These are phyloP conservation scores for Protophormia terraenovae DNA, from an alignment of 2,888 invertebrate species.

Conservation along the genomic window DNA sequence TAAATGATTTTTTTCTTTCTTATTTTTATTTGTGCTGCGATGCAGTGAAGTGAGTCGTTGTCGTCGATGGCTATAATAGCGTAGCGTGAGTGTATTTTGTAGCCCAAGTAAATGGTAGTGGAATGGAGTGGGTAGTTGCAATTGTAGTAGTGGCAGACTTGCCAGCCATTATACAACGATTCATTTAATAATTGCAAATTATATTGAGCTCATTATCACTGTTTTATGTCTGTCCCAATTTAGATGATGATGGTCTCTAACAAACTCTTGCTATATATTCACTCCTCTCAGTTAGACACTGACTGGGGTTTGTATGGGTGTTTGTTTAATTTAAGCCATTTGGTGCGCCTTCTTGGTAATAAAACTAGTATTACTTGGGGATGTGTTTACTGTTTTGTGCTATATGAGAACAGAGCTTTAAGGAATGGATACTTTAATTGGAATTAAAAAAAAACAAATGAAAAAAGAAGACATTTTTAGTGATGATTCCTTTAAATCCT, in stretches of 20 bases:
- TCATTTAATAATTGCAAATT: conserved; percentile 80
- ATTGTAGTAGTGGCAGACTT: conserved; percentile 65
- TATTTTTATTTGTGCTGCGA: background rate
- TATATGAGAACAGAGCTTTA: conserved; percentile 6
- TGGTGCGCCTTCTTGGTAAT: background rate
- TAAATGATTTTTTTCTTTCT: background rate
- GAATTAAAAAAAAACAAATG: background rate
- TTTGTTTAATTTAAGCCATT: background rate
- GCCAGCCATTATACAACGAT: conserved; percentile 77
- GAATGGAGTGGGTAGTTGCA: too few relatives aligned
- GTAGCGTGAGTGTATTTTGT: background rate
- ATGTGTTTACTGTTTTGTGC: background rate
- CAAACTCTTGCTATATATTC: background rate
- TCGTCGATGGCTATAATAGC: background rate
- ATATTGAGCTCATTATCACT: conserved; percentile 79
- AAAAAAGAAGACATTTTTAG: too few relatives aligned
- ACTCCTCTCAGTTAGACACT: background rate
- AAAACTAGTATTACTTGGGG: conserved; percentile 1
- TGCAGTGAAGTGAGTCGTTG: background rate
- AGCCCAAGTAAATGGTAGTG: background rate
- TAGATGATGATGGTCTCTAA: conserved; percentile 52
- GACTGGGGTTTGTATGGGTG: background rate
- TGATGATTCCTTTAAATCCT: too few relatives aligned
- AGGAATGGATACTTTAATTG: conserved; percentile 26
- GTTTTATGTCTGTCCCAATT: conserved; percentile 69